These are phyloP conservation scores for Aptenodytes forsteri DNA, from an alignment of 2,113 vertebrate genomes.

Conservation along the genomic window DNA sequence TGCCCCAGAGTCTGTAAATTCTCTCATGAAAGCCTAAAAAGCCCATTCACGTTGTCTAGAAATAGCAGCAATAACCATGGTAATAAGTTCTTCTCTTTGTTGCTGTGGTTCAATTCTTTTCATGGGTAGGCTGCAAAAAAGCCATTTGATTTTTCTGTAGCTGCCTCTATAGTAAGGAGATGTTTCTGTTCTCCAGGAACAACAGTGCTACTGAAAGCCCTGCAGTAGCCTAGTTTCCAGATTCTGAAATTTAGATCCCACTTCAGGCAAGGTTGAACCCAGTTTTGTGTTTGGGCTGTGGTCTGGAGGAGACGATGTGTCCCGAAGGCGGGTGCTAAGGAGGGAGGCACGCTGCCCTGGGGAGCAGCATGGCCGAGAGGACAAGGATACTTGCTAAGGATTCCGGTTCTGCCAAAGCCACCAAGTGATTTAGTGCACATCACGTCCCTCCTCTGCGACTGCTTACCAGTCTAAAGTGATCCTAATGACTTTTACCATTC, in stretches of 20 bases:
- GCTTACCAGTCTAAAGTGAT: neutral
- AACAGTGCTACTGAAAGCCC: neutral
- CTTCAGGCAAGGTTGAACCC: neutral
- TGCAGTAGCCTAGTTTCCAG: neutral
- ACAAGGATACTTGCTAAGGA: rapidly evolving
- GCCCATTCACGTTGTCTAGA: slow-evolving; percentile 52
- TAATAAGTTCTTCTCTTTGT: slow-evolving; percentile 68
- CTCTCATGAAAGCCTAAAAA: slow-evolving; percentile 63
- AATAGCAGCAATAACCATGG: slow-evolving; percentile 72
- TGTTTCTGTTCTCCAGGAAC: slow-evolving; percentile 45
- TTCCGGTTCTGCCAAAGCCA: neutral
- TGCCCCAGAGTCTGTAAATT: slow-evolving; percentile 62
- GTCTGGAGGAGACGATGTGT: neutral
- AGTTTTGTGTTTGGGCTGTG: neutral
- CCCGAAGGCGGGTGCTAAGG: neutral
- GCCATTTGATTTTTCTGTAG: slow-evolving; percentile 48
- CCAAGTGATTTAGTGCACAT: no score
- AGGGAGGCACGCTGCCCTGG: rapidly evolving
- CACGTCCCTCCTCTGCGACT: rapidly evolving
- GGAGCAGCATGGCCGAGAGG: neutral
- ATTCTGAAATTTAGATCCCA: neutral
- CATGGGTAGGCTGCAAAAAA: slow-evolving; percentile 46
- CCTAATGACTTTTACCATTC: neutral
- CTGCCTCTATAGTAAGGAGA: slow-evolving; percentile 19
- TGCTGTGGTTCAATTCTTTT: slow-evolving; percentile 61